Percentiles rank a stretch among this genome's conserved stretches.
These are phyloP conservation scores for Sciaenops ocellatus DNA, from an alignment of 2,797 vertebrate genomes.

Conservation along the genomic window DNA sequence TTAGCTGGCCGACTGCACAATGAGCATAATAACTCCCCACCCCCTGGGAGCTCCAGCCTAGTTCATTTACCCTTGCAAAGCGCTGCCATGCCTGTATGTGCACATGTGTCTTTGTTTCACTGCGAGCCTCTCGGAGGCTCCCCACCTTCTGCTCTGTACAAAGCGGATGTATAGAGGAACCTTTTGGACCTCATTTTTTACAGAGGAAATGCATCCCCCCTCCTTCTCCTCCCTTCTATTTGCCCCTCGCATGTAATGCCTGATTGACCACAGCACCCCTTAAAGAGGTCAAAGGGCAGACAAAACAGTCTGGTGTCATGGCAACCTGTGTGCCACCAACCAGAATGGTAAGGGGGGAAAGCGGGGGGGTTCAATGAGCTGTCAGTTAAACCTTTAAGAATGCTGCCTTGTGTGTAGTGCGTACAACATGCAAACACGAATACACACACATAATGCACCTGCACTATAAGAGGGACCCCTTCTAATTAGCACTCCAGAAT, in stretches of 20 bases:
- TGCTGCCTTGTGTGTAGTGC: slow-evolving; percentile 71
- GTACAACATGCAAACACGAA: slow-evolving; percentile 52
- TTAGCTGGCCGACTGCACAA: slow-evolving; percentile 83
- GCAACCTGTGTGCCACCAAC: slow-evolving; percentile 88
- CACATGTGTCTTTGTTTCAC: slow-evolving; percentile 87
- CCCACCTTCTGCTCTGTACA: slow-evolving; percentile 79
- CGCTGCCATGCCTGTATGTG: slow-evolving; percentile 75
- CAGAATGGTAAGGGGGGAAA: slow-evolving; percentile 73
- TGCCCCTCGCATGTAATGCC: slow-evolving; percentile 88
- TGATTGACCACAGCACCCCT: slow-evolving; percentile 90
- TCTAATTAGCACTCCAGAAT: slow-evolving; percentile 68
- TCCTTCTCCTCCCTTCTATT: slow-evolving; percentile 74
- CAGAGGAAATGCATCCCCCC: slow-evolving; percentile 77
- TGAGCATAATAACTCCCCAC: slow-evolving; percentile 81
- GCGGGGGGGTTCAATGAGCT: slow-evolving; percentile 72
- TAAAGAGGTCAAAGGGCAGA: slow-evolving; percentile 90
- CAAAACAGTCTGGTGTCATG: slow-evolving; percentile 92
- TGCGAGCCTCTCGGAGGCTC: slow-evolving; percentile 73
- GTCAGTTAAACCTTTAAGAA: slow-evolving; percentile 83
- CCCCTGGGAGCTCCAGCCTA: slow-evolving; percentile 82
- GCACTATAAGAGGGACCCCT: slow-evolving; percentile 65
- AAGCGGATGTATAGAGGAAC: slow-evolving; percentile 83
- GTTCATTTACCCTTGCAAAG: slow-evolving; percentile 81
- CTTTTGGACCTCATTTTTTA: slow-evolving; percentile 84
- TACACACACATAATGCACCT: slow-evolving; percentile 66